Base-by-base conservation (phyloP, 2,113 vertebrate species). In the Pimephales promelas region DNA sequence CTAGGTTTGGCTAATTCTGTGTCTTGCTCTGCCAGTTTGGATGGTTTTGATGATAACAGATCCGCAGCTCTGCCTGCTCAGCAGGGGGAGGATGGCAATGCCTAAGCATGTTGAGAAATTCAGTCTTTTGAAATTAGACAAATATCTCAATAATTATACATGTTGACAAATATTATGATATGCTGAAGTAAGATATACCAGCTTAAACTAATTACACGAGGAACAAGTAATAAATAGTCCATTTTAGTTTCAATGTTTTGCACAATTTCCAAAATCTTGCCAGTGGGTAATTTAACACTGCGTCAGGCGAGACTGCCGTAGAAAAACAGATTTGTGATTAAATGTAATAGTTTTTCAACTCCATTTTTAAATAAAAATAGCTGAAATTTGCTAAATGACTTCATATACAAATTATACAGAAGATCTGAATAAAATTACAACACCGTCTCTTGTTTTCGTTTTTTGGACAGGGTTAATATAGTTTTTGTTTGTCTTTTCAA, bases 11-110 rank as follows among this genome's bases (percentile, higher is more conserved):
- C 90, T 88, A 78, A 85, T 87, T 76, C 57, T 82, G 81, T 71
- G 10, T 43, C 56, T 36, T 45, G 34, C 81, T 59, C 82, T 93
- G 92, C 91, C 92, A 92, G 91, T 90, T 92, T 91, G 90, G 87
- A 91, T 16, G 85, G 66, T 80, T 86, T 76, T 84, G 84, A 86
- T 76, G 74, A 52, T 87, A 88, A 89, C 87, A 89, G 87, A 88
- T 92, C 91, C 90, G 77, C 87, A 83, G 84, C 79, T 89, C 88
- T 62, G 81, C 88, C 85, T 79, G 84, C 91, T 78, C 91, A 91
- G 92, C 91, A 77, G 90, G 92, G 86, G 88, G 85, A 70, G 47
- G 74, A 83, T 71, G 61, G 76, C 83, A 83, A 26, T 76, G 75
- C 78, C 84, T 83, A 72, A 64, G 47, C 73, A 62, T 71, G 84